These are phyloP conservation scores for Sinodicranocentrus sp. DNA, from an alignment of 2,888 invertebrate genomes.

Conservation along the genomic window DNA sequence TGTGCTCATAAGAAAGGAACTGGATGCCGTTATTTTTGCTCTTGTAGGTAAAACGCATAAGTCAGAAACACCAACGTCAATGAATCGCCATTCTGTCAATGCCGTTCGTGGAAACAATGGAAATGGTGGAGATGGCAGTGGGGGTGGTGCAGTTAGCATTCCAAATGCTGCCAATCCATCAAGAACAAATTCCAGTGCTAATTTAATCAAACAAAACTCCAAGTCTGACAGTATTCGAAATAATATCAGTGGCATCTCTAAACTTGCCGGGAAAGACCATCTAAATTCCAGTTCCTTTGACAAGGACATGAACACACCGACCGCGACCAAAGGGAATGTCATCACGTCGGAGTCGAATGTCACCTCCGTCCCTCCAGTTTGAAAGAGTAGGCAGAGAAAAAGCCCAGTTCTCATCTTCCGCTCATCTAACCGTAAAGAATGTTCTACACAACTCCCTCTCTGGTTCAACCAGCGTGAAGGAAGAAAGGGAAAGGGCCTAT, in stretches of 20 bases:
- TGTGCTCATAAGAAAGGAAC: no score
- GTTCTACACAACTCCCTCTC: slow-evolving; percentile 5
- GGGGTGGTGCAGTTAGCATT: neutral
- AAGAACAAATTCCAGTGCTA: slow-evolving; percentile 61
- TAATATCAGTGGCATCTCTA: slow-evolving; percentile 49
- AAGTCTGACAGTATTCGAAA: slow-evolving; percentile 65
- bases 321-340: slow-evolving; percentile 64
- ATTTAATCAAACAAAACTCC: slow-evolving; percentile 67
- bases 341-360: slow-evolving; percentile 61
- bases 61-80: slow-evolving; percentile 67
- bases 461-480: neutral
- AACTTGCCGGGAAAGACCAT: slow-evolving; percentile 66
- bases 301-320: slow-evolving; percentile 55
- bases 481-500: neutral
- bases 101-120: slow-evolving; percentile 36
- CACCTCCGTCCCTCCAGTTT: slow-evolving; percentile 65
- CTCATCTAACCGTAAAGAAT: slow-evolving; percentile 20
- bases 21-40: no score
- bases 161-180: slow-evolving; percentile 42
- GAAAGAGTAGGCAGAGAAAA: slow-evolving; percentile 17
- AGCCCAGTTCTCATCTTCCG: neutral
- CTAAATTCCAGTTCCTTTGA: slow-evolving; percentile 65
- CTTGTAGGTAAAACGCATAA: slow-evolving; percentile 56
- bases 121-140: slow-evolving; percentile 21
- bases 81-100: slow-evolving; percentile 47